phyloP scores from a whole-genome alignment of 2,888 invertebrate species.

The Lingula anatina region DNA sequence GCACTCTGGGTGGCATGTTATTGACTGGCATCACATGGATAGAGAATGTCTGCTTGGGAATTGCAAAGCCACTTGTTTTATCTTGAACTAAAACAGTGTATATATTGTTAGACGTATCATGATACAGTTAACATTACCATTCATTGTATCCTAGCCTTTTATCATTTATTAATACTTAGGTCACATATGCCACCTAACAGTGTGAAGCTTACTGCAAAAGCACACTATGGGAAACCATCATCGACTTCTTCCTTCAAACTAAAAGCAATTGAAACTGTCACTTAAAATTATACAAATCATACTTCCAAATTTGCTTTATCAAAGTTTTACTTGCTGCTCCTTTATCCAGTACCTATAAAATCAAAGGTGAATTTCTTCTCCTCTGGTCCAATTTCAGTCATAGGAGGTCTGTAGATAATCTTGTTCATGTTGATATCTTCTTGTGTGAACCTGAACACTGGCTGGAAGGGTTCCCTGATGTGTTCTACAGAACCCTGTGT shows the following conservation, averaged over 20 bases:
- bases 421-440: conserved; percentile 40
- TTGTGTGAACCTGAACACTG: conserved; percentile 34
- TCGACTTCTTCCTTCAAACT: no score
- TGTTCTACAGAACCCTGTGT: conserved; percentile 37
- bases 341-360: conserved; percentile 34
- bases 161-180: no score
- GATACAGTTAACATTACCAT: no score
- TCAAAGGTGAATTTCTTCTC: conserved; percentile 29
- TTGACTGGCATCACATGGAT: conserved; percentile 38
- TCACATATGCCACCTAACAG: no score
- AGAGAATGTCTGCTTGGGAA: conserved; percentile 29
- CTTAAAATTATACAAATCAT: no score
- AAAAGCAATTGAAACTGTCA: no score
- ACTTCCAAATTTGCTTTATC: no score
- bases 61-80: conserved; percentile 14
- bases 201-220: no score
- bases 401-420: conserved; percentile 40
- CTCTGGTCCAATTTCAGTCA: conserved; percentile 22
- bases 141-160: neutral
- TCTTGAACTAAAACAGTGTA: conserved; percentile 22
- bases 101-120: neutral
- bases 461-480: conserved; percentile 25
- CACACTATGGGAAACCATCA: no score
- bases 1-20: conserved; percentile 36
- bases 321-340: no score